Percentiles rank a stretch among this genome's conserved stretches.
phyloP scores from a whole-genome alignment of 92 coral and sea anemone genomes.

The Epizoanthus scotinus region DNA sequence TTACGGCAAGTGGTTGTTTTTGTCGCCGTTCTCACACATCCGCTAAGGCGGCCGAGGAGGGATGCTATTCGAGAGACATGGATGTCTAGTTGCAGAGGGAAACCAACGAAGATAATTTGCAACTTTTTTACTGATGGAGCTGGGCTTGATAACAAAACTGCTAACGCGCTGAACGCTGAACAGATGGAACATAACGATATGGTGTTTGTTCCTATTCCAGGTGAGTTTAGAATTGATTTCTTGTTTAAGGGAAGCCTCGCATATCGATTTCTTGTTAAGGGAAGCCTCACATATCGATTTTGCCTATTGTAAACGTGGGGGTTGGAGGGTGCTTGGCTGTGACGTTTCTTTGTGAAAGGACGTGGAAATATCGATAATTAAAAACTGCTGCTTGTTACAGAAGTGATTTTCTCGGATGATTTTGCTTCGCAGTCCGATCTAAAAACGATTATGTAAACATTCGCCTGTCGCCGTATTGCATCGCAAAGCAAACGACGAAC shows the following conservation, averaged over 20 bases:
- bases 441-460: no score
- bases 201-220: slow-evolving; percentile 62
- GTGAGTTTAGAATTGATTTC: slow-evolving; percentile 39
- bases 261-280: no score
- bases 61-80: slow-evolving; percentile 89
- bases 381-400: no score
- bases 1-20: slow-evolving; percentile 39
- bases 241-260: no score
- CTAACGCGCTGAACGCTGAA: slow-evolving; percentile 51
- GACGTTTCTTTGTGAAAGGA: no score
- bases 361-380: no score
- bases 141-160: slow-evolving; percentile 64
- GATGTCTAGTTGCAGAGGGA: slow-evolving; percentile 66
- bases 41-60: slow-evolving; percentile 65
- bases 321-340: no score
- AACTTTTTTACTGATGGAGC: slow-evolving; percentile 81
- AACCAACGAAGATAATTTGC: slow-evolving; percentile 49
- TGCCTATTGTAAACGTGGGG: not conserved
- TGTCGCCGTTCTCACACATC: slow-evolving; percentile 80
- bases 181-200: slow-evolving; percentile 59
- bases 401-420: no score
- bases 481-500: no score
- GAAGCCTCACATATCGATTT: no score
- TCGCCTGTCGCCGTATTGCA: no score
- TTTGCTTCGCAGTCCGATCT: no score